Conservation (phyloP, 2,888 invertebrate genomes). For the Synergus japonicus region DNA sequence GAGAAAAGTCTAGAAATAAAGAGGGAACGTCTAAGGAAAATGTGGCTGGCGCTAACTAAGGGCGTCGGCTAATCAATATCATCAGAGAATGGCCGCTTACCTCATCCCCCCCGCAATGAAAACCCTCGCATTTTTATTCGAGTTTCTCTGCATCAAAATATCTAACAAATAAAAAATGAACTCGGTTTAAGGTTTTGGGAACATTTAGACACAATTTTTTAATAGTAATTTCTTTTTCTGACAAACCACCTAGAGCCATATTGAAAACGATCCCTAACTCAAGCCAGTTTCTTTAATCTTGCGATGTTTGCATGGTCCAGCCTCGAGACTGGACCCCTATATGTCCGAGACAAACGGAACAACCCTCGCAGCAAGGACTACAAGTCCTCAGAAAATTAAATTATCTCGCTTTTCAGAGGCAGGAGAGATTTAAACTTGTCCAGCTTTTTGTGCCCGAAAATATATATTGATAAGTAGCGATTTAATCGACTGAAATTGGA, state of each 20-base stretch:
- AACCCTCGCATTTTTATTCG: not conserved
- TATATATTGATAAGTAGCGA: not conserved
- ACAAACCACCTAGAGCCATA: conserved; percentile 55
- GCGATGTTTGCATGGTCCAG: conserved; percentile 75
- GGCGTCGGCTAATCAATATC: conserved; percentile 77
- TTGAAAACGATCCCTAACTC: conserved; percentile 56
- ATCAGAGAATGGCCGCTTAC: conserved; percentile 71
- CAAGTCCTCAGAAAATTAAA: conserved; percentile 53
- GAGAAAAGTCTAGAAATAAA: conserved; percentile 46
- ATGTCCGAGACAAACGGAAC: conserved; percentile 63
- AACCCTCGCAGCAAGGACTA: conserved; percentile 54
- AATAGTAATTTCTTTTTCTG: conserved; percentile 55
- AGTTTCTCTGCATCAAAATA: not conserved
- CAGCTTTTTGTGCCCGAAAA: not conserved
- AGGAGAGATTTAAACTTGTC: not conserved
- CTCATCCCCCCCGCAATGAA: conserved; percentile 21
- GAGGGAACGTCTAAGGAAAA: conserved; percentile 63
- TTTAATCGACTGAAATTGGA: not conserved
- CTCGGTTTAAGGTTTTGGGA: too few relatives aligned
- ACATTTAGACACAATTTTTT: conserved; percentile 3
- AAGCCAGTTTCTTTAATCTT: conserved; percentile 75
- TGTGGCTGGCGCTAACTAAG: conserved; percentile 75
- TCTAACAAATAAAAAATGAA: too few relatives aligned
- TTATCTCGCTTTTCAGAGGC: conserved; percentile 49
- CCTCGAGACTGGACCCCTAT: conserved; percentile 58